These are phyloP conservation scores for Scopus umbretta DNA, from an alignment of 2,113 vertebrate genomes.

Conservation along the genomic window DNA sequence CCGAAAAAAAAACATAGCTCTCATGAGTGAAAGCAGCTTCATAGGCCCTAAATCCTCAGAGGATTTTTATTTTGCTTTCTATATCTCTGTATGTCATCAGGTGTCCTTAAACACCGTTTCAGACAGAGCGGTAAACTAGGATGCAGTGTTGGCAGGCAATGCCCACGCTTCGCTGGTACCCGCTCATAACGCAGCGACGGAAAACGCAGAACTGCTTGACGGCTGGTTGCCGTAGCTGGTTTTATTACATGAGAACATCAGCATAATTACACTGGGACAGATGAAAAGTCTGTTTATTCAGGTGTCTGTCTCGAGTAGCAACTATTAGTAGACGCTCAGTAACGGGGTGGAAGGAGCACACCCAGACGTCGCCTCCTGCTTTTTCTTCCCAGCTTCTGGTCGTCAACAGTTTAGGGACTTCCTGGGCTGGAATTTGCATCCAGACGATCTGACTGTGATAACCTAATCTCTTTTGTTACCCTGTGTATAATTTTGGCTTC, in stretches of 20 bases:
- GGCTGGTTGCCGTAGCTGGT: not conserved
- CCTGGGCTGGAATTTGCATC: not conserved
- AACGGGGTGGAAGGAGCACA: not conserved
- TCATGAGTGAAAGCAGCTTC: not conserved
- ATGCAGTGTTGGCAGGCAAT: not conserved
- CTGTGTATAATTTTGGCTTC: not conserved
- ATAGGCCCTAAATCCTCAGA: not conserved
- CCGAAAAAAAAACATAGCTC: not conserved
- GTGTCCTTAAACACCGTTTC: not conserved
- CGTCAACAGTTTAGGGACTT: not conserved
- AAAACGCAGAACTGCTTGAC: not conserved
- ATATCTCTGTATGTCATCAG: not conserved
- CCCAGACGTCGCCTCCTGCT: not conserved
- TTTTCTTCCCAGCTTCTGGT: not conserved
- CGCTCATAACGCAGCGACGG: not conserved
- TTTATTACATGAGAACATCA: not conserved
- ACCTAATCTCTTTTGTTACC: not conserved
- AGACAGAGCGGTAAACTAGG: not conserved
- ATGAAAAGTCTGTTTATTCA: not conserved
- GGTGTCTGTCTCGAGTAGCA: not conserved
- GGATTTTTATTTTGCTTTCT: not conserved
- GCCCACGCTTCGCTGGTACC: fast-evolving
- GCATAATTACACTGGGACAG: not conserved
- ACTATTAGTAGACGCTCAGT: not conserved
- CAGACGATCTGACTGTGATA: not conserved